Conservation (phyloP, 2,113 vertebrate genomes). For the Casuarius casuarius region DNA sequence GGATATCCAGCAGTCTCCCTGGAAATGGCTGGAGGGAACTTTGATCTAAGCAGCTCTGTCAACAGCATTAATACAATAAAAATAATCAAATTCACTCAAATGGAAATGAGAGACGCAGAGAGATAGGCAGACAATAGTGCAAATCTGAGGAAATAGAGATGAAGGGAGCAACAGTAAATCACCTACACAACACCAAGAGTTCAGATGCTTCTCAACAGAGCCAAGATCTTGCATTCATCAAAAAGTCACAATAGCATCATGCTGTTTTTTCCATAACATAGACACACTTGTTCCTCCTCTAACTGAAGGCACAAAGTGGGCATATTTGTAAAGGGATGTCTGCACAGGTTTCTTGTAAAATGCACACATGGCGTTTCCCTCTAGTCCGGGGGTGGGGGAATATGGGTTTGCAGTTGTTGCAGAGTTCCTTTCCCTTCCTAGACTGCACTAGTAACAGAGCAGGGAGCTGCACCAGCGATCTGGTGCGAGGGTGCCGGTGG, state of each 20-base stretch:
- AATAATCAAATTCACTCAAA: conserved; percentile 46
- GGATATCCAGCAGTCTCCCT: conserved; percentile 41
- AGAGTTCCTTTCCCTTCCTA: not conserved
- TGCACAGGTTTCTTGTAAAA: not conserved
- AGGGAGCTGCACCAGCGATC: not conserved
- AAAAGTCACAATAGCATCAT: not conserved
- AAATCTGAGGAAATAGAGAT: not conserved
- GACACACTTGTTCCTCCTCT: not conserved
- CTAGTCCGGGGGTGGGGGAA: fast-evolving
- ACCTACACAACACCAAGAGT: not conserved
- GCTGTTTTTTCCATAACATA: not conserved
- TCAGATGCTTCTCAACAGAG: not conserved
- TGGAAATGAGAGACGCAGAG: conserved; percentile 28
- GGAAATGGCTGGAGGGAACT: conserved; percentile 52
- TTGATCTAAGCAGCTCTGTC: conserved; percentile 57
- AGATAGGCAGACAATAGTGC: not conserved
- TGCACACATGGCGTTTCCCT: not conserved
- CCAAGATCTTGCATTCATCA: not conserved
- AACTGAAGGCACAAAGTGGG: not conserved
- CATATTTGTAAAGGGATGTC: not conserved
- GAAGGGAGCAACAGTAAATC: not conserved
- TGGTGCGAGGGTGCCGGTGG: not conserved
- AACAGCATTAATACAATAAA: conserved; percentile 36
- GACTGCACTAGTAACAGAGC: not conserved
- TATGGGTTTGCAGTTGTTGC: not conserved